Base-by-base conservation (phyloP, 2,113 vertebrate species). In the Psittacula cyanocephala region DNA sequence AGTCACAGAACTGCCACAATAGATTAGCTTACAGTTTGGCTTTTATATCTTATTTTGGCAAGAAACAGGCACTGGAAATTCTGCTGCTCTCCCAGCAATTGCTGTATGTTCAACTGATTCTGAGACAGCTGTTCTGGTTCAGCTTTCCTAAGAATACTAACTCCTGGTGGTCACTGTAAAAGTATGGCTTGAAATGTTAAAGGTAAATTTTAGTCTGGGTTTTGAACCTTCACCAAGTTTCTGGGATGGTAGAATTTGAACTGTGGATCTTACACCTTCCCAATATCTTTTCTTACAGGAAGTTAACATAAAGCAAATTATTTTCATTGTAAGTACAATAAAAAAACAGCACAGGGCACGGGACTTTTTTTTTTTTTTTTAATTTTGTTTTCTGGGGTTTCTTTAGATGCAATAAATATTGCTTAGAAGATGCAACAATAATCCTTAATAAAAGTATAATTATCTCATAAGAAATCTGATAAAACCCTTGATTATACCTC, bases 31-130 rank as follows among this genome's bases (percentile, higher is more conserved):
- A 62, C 44, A 49, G 64, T 81, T 97, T 93, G 53, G 16, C 65
- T 90, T 90, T 55, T 55, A 11, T 85, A 53, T 71, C 53, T 82
- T 78, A 78, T 82, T 93, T 88, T 92, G 86, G 80, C 77, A 88
- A 49, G 59, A 84, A 91, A 52, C 2, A 57, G n/a, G 25, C 67
- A 25, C 3, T 37, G 37, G 24, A 95, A 87, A 89, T 91, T 81
- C 90, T 81, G 25, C 15, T 69, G 27, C 17, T 95, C 7, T 86
- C 59, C 49, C 44, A 68, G 39, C 0, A 3, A 28, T 83, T 75
- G 23, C 29, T 15, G 12, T 47, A 64, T 3, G 0, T 70, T 63
- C 17, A 17, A 15, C 11, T 84, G 81, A 68, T 78, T 59, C 71
- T 60, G 37, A 86, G 39, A 82, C n/a, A 25, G 18, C 3, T 70